Evolutionary conservation across 2,888 invertebrate species (phyloP).

Genomic region (Caenorhabditis afra): DNA sequence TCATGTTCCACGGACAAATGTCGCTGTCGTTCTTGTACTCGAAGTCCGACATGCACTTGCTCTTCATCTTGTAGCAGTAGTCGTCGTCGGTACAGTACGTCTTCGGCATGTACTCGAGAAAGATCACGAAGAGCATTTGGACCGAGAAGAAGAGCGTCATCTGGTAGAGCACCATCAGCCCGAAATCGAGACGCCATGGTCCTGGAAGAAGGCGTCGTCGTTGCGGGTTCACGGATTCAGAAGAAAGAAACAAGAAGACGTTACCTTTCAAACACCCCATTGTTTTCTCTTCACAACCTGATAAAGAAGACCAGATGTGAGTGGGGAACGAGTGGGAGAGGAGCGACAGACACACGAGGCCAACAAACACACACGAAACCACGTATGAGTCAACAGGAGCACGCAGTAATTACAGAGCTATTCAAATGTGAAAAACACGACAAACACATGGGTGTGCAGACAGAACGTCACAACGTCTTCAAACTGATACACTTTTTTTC

Average conservation of each 20-base stretch:
- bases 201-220: no score
- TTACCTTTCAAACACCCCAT: slow-evolving; percentile 43
- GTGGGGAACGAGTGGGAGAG: no score
- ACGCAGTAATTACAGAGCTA: no score
- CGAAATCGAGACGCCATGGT: slow-evolving; percentile 48
- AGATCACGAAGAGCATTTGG: slow-evolving; percentile 51
- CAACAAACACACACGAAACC: no score
- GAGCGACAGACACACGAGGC: no score
- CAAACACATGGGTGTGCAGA: no score
- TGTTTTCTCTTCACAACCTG: not conserved
- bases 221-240: no score
- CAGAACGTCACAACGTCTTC: no score
- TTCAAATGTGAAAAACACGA: no score
- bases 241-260: not conserved
- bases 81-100: slow-evolving; percentile 45
- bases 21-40: slow-evolving; percentile 14
- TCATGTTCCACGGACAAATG: slow-evolving; percentile 31
- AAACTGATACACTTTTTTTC: no score
- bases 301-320: not conserved
- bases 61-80: slow-evolving; percentile 47
- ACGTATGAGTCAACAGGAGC: no score
- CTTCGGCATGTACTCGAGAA: slow-evolving; percentile 47
- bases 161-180: slow-evolving; percentile 45
- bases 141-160: slow-evolving; percentile 54
- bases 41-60: slow-evolving; percentile 36